Evolutionary conservation across 2,888 invertebrate genomes (phyloP), one percentile per base, ranked within the genome.

Genomic region (Calliphora vomitoria): DNA sequence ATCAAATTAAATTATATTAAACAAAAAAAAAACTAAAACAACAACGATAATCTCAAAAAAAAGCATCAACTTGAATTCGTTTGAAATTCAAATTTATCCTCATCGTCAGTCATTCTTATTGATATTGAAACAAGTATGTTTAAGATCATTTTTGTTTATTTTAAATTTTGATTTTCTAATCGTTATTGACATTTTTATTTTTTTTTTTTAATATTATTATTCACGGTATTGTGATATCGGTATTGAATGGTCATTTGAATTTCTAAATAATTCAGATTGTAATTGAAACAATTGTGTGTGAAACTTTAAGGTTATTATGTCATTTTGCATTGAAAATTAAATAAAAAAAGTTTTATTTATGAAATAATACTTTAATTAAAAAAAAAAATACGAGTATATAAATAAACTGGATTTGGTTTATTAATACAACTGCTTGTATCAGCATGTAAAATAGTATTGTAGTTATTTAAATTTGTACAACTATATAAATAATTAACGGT

Each of bases 81-180:
- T 74, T 44, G 25, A 83, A 69, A 71, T 68, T 80, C 38, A 80
- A 85, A 80, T 72, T 79, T 41, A 44, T 50, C 31, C 35, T 18
- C 79, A 13, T 18, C 68, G 41, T 0, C 47, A 18, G 41, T n/a
- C 31, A 13, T 50, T 47, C n/a, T 38, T 68, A 47, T 47, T 41
- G 13, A 44, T 47, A 20, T 11, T n/a, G 66, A 60, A 60, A 41
- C 47, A 75, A 69, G 81, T 81, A 85, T 44, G 84, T 76, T 44
- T 38, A 38, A 80, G 5, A 81, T 71, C 13, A 44, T 44, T 47
- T 75, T 66, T 10, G 18, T 55, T 55, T 20, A 18, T 60, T 60
- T 38, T 25, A 38, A 75, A 58, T 13, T 38, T 8, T 71, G 68
- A 76, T 78, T 76, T 78, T 71, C 11, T 79, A 74, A 78, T 82